phyloP scores from a whole-genome alignment of 2,797 vertebrate species.

The Myripristis murdjan region DNA sequence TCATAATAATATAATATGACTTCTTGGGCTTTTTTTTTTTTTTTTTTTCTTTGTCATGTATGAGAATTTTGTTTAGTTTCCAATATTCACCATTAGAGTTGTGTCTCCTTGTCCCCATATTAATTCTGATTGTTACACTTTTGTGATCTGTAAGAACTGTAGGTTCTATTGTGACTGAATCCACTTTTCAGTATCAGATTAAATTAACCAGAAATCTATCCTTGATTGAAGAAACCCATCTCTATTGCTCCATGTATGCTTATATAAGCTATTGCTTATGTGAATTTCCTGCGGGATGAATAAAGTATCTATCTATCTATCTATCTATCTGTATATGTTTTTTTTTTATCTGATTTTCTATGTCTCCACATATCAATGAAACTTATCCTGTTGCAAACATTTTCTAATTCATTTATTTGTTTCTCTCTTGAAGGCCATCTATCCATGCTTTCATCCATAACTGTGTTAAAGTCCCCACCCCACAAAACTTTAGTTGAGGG shows the following conservation, averaged over 20 bases:
- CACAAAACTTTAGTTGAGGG: slow-evolving; percentile 1
- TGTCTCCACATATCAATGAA: slow-evolving; percentile 11
- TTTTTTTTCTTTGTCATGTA: too few relatives aligned
- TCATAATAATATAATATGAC: neutral
- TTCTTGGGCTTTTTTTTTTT: too few relatives aligned
- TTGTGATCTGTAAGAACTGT: neutral
- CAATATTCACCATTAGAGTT: too few relatives aligned
- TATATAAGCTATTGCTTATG: too few relatives aligned
- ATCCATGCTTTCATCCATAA: neutral
- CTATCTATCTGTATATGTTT: too few relatives aligned
- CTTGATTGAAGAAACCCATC: neutral
- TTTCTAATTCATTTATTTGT: neutral
- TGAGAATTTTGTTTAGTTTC: too few relatives aligned
- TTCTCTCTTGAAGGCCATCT: neutral
- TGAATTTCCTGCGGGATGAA: too few relatives aligned
- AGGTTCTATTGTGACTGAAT: too few relatives aligned
- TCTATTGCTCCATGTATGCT: too few relatives aligned
- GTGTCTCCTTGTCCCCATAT: too few relatives aligned
- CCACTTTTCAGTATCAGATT: neutral
- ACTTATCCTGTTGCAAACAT: neutral
- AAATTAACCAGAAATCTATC: slow-evolving; percentile 5
- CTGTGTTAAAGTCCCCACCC: slow-evolving; percentile 17
- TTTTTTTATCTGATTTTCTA: neutral
- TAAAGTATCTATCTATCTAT: too few relatives aligned
- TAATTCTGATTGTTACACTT: neutral